Base-by-base conservation (phyloP, 2,888 invertebrate species). In the Gerris lacustris region DNA sequence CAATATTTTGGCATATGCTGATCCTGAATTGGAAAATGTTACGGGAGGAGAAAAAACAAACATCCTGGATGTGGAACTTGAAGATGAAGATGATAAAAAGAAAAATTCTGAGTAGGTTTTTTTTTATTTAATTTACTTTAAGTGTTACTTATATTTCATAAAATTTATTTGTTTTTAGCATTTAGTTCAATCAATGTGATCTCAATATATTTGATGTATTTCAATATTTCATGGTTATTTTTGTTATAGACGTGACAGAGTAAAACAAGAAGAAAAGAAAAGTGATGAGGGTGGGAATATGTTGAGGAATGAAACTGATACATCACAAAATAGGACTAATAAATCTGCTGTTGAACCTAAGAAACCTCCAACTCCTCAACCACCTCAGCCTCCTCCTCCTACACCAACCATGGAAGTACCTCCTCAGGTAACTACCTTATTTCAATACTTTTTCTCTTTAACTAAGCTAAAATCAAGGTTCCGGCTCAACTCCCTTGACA, bases 1-100 rank as follows among this genome's bases (percentile, higher is more conserved):
- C 81, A 96, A 96, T 80, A 94, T 96, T 77, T 82, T 96, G 74
- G 94, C 95, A 80, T 96, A 96, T 80, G 96, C 94, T 0, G 96
- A 96, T 83, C 94, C 96, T 0, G 95, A 95, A 81, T 82, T 95
- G 69, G 94, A 93, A 75, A 88, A 88, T 73, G 85, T 91, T 76
- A 85, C 88, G 73, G 88, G 88, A 72, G 90, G 90, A 0, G 87
- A 88, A 74, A 89, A 90, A 78, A 92, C 92, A 55, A 93, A 92
- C 78, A 91, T 95, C 76, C 85, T 96, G 70, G 93, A 94, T 79
- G 91, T 91, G 76, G 87, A 88, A 68, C 86, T 86, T 74, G 86
- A 88, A 74, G 86, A 88, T 63, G 88, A 89, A 75, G 85, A 88
- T 67, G 87, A 87, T 71, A 84, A 83, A 75, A 80, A 79, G 77